These are phyloP conservation scores for Mystacides longicornis DNA, from an alignment of 2,888 invertebrate genomes.

Conservation along the genomic window DNA sequence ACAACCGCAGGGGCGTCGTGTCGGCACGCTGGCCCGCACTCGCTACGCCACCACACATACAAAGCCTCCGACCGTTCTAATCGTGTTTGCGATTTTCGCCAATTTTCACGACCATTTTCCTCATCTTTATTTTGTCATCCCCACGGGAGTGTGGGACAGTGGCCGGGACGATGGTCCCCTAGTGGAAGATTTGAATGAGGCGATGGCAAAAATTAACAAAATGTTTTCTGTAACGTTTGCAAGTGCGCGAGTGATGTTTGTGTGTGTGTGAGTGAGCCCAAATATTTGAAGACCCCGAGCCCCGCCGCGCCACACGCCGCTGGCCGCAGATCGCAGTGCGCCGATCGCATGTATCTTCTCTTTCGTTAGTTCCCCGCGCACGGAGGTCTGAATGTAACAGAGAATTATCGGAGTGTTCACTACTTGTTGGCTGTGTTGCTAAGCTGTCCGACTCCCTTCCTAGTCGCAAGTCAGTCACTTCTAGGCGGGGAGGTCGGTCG, in stretches of 20 bases:
- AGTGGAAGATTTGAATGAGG: too few relatives aligned
- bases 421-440: slow-evolving; percentile 43
- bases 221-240: slow-evolving; percentile 18
- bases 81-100: slow-evolving; percentile 29
- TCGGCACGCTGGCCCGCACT: slow-evolving; percentile 4
- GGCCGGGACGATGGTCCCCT: slow-evolving; percentile 23
- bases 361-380: not conserved
- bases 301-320: slow-evolving; percentile 47
- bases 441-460: slow-evolving; percentile 41
- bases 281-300: slow-evolving; percentile 47
- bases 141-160: slow-evolving; percentile 29
- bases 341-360: too few relatives aligned
- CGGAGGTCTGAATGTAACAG: not conserved
- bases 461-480: slow-evolving; percentile 39
- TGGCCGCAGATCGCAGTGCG: too few relatives aligned
- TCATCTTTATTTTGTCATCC: slow-evolving; percentile 29
- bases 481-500: slow-evolving; percentile 49
- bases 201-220: slow-evolving; percentile 18
- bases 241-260: slow-evolving; percentile 24
- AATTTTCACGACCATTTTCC: slow-evolving; percentile 28
- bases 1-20: not conserved
- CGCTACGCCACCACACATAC: slow-evolving; percentile 8
- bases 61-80: slow-evolving; percentile 29
- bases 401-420: slow-evolving; percentile 35
- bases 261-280: slow-evolving; percentile 10